Conservation (phyloP, 2,113 vertebrate genomes). For the Gallinago undulata region DNA sequence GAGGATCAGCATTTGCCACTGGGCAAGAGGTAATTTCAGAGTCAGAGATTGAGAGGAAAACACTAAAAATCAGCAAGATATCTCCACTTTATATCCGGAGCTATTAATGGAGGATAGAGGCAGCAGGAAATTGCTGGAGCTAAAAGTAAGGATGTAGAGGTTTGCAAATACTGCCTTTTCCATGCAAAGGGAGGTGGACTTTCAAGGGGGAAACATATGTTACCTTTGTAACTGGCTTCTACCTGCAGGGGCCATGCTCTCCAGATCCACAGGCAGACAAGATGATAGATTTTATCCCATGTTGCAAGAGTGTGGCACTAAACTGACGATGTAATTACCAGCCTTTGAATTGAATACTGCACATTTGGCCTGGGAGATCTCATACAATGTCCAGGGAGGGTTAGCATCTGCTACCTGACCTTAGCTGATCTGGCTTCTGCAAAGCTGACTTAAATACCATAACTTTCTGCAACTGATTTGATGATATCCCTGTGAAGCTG, state of each 20-base stretch:
- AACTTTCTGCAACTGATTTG: background rate
- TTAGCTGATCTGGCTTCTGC: background rate
- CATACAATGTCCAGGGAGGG: background rate
- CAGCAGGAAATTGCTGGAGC: background rate
- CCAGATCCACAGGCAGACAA: rapidly evolving
- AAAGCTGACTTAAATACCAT: background rate
- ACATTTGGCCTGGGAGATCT: rapidly evolving
- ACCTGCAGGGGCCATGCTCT: background rate
- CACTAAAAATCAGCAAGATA: background rate
- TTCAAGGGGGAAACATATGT: background rate
- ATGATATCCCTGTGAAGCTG: background rate
- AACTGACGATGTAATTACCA: background rate
- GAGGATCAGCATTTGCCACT: background rate
- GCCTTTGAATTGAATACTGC: background rate
- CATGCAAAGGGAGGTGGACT: background rate
- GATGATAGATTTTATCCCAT: background rate
- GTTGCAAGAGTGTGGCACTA: background rate
- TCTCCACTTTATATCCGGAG: background rate
- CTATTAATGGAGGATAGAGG: background rate
- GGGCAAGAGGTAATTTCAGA: background rate
- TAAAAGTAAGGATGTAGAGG: background rate
- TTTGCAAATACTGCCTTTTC: background rate
- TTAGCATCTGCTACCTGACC: background rate
- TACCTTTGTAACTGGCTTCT: background rate
- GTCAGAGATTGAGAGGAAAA: background rate